Conservation (phyloP, 30 jellyfish, hydroid and myxozoan genomes). For the Haliclystus octoradiatus region DNA sequence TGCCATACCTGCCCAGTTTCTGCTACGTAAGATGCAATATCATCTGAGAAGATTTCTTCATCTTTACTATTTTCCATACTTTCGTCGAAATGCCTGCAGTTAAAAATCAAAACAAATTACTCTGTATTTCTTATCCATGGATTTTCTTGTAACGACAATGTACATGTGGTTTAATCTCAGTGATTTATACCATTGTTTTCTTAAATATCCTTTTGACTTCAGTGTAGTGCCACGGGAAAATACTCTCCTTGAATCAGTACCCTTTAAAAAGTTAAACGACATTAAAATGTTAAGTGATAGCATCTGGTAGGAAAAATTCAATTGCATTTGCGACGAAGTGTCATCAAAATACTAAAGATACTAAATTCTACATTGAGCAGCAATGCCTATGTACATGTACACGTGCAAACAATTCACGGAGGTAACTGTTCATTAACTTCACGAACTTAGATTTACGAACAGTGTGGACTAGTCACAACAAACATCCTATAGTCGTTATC, state of each 20-base stretch:
- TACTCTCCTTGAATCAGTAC: neutral
- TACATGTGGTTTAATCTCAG: too few relatives aligned
- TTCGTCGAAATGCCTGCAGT: neutral
- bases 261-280: constrained; percentile 1
- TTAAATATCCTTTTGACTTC: neutral
- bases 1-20: constrained; percentile 52
- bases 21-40: constrained; percentile 31
- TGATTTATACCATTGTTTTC: neutral
- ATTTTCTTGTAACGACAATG: too few relatives aligned
- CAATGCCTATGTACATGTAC: neutral
- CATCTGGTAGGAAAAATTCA: neutral
- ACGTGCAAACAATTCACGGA: too few relatives aligned
- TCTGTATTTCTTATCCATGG: too few relatives aligned
- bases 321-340: neutral
- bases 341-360: neutral
- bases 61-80: constrained; percentile 55
- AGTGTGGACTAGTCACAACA: too few relatives aligned
- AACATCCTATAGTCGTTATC: too few relatives aligned
- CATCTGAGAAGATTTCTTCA: constrained; percentile 25
- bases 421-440: too few relatives aligned
- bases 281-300: neutral
- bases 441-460: too few relatives aligned
- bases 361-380: neutral
- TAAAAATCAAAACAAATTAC: too few relatives aligned
- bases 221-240: neutral